phyloP scores from a whole-genome alignment of 2,113 vertebrate genomes.

The Peromyscus polionotus region DNA sequence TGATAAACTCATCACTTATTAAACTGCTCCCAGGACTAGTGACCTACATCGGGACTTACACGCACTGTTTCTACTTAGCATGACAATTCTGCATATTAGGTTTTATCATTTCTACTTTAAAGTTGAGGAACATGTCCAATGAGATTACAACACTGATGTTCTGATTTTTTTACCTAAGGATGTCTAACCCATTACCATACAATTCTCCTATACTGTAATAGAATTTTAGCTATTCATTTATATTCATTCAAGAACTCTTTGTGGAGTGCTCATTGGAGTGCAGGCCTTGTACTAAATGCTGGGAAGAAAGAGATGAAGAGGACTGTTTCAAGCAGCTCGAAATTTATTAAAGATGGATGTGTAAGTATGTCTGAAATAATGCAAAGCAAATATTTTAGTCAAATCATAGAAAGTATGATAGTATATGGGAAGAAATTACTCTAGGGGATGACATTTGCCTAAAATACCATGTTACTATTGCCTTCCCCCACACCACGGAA shows the following conservation, averaged over 20 bases:
- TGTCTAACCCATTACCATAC: not conserved
- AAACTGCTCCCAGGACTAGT: not conserved
- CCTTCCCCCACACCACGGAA: too few relatives aligned
- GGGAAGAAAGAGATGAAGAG: not conserved
- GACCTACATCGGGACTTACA: not conserved
- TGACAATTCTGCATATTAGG: not conserved
- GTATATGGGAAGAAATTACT: not conserved
- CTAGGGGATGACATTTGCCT: not conserved
- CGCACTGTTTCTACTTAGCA: not conserved
- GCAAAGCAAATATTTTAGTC: not conserved
- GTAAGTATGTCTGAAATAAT: not conserved
- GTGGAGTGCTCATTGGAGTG: not conserved
- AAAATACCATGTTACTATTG: not conserved
- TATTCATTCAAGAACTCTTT: conserved; percentile 5
- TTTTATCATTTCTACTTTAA: not conserved
- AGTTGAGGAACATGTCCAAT: not conserved
- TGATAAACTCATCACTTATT: not conserved
- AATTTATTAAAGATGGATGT: not conserved
- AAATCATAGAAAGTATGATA: not conserved
- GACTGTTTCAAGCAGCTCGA: not conserved
- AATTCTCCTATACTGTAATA: not conserved
- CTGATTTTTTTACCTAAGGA: not conserved
- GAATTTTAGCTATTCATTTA: not conserved
- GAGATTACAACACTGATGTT: not conserved
- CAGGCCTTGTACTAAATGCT: not conserved